Base-by-base conservation (phyloP, 2,888 invertebrate species). In the Desoria tigrina region DNA sequence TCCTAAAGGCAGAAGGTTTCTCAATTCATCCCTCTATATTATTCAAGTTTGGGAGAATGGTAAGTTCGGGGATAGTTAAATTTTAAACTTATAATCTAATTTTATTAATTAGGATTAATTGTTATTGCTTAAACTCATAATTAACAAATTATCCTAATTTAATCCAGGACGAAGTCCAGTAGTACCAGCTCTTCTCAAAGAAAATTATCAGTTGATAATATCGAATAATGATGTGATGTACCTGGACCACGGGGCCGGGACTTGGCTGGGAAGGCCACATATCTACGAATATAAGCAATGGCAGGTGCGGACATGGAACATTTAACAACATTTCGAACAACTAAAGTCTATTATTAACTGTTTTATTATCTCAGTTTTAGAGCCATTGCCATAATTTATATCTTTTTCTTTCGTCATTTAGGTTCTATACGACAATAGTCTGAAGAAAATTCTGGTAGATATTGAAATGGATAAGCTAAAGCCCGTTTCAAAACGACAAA, bases 221-320 rank as follows among this genome's bases (percentile, higher is more conserved):
- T 92, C 92, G 2, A 92, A 92, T 79, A 91, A 91, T 76, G 93
- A 94, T 78, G 89, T 89, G 0, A 81, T 91, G 1, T 93, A 93
- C 79, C 84, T 93, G 0, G 92, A 93, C 79, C 92, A 92, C 77
- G 93, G 93, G 78, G 59, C 32, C 7, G 72, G 74, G 14, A 67
- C 69, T 26, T 74, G 74, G 74, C 60, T 74, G 11, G 74, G 74
- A n/a, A 66, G 24, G 37, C 55, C 65, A 16, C 71, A 71, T 16
- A 21, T 53, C 9, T 71, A 69, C 59, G 57, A 75, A 58, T 61
- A 65, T 57, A 26, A 69, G 65, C 45, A 45, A 58, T 72, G 69
- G 77, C 71, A 73, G 64, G 51, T 64, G 32, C 23, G 49, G 63
- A n/a, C 27, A 42, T 50, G 37, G 37, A 28, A 56, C 21, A 26